Evolutionary conservation across 2,113 vertebrate species (phyloP).

Genomic region (Delphinus delphis): DNA sequence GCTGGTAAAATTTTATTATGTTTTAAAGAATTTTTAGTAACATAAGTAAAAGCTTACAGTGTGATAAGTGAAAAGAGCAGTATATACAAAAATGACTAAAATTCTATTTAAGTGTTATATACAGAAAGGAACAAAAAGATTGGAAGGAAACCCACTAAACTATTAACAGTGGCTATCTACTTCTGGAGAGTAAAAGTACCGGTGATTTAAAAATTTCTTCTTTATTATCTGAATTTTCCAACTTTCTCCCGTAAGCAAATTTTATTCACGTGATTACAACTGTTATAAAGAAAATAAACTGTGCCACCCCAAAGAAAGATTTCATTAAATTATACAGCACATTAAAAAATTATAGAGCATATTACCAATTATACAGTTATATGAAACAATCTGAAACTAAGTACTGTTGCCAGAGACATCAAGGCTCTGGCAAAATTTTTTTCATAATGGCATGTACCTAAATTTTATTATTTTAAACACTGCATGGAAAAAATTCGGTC

Average conservation of each 20-base stretch:
- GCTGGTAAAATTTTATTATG: conserved; percentile 69
- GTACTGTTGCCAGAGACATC: neutral
- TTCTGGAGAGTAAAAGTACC: neutral
- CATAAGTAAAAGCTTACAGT: neutral
- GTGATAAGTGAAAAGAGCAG: neutral
- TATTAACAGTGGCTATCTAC: neutral
- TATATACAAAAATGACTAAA: conserved; percentile 30
- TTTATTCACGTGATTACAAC: conserved; percentile 28
- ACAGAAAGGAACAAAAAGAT: conserved; percentile 1
- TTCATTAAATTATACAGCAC: conserved; percentile 36
- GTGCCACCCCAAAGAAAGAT: neutral
- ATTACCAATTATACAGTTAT: neutral
- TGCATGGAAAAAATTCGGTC: neutral
- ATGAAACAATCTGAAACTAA: conserved; percentile 45
- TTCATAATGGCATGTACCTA: neutral
- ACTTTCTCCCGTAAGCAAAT: neutral
- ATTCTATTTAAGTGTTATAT: neutral
- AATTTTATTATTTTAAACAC: conserved; percentile 23
- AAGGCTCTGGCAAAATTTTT: neutral
- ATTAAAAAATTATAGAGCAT: neutral
- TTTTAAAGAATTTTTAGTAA: conserved; percentile 41
- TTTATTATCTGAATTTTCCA: conserved; percentile 18
- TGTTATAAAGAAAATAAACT: conserved; percentile 35
- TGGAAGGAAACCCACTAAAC: conserved; percentile 25
- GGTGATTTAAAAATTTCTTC: neutral